Percentiles rank a stretch among this genome's conserved stretches.
These are phyloP conservation scores for Reinhardtius hippoglossoides DNA, from an alignment of 2,113 vertebrate genomes.

Conservation along the genomic window DNA sequence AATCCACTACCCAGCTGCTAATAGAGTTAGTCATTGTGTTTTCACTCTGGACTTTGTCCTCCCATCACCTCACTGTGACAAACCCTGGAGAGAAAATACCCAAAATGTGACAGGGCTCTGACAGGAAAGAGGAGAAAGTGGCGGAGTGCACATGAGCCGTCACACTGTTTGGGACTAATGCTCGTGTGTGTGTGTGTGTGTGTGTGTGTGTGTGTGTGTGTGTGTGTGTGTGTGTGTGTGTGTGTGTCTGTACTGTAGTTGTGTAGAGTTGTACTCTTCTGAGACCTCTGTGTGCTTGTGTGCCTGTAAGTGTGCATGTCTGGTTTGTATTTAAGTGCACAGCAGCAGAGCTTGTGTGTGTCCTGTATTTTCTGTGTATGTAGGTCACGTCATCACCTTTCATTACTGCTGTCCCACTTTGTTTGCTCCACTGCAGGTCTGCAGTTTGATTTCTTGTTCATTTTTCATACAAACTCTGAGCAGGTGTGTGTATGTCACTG, in stretches of 20 bases:
- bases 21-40: not conserved
- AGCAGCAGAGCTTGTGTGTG: constrained; percentile 3
- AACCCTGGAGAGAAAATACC: not conserved
- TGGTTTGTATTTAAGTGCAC: constrained; percentile 4
- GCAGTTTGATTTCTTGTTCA: constrained; percentile 27
- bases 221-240: constrained; percentile 1
- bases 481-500: not conserved
- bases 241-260: not conserved
- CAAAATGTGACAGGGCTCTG: not conserved
- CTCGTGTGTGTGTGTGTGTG: not conserved
- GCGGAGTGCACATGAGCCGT: not conserved
- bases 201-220: not conserved
- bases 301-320: not conserved
- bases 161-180: not conserved
- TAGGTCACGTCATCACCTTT: constrained; percentile 39
- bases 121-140: constrained; percentile 5
- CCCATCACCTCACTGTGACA: not conserved
- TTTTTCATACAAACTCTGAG: constrained; percentile 36
- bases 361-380: constrained; percentile 16
- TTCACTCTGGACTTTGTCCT: constrained; percentile 14
- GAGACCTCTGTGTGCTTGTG: not conserved
- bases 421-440: constrained; percentile 8
- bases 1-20: not conserved
- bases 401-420: constrained; percentile 30
- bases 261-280: not conserved